phyloP scores from a whole-genome alignment of 2,113 vertebrate genomes.

The Myrmecophaga tridactyla region DNA sequence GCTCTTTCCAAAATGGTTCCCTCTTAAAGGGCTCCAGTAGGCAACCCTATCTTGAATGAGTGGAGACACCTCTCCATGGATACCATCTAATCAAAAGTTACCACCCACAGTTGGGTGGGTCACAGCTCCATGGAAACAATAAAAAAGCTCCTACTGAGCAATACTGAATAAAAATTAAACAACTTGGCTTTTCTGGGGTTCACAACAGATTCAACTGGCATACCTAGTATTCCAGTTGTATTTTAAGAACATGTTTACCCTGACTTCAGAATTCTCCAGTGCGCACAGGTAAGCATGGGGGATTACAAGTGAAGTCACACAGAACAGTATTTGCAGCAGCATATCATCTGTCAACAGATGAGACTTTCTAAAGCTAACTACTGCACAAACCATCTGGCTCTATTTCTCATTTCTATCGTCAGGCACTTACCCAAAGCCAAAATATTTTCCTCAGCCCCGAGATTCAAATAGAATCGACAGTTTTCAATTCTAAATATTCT shows the following conservation, averaged over 20 bases:
- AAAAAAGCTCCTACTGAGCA: too few species aligned
- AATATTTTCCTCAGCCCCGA: neutral
- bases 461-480: constrained; percentile 47
- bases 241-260: neutral
- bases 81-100: too few species aligned
- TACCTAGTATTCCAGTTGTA: too few species aligned
- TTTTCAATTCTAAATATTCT: constrained; percentile 48
- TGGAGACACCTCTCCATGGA: too few species aligned
- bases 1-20: too few species aligned
- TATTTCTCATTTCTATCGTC: neutral
- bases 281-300: neutral
- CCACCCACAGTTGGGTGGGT: too few species aligned
- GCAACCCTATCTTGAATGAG: too few species aligned
- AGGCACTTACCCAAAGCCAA: neutral
- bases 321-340: neutral
- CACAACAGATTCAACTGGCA: too few species aligned
- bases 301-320: neutral
- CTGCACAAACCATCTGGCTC: neutral
- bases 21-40: too few species aligned
- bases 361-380: neutral
- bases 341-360: neutral
- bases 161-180: too few species aligned
- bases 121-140: too few species aligned
- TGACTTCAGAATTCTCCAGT: neutral
- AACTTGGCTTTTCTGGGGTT: too few species aligned